Conservation (phyloP, 2,888 invertebrate genomes). For the Notocelia uddmanniana region DNA sequence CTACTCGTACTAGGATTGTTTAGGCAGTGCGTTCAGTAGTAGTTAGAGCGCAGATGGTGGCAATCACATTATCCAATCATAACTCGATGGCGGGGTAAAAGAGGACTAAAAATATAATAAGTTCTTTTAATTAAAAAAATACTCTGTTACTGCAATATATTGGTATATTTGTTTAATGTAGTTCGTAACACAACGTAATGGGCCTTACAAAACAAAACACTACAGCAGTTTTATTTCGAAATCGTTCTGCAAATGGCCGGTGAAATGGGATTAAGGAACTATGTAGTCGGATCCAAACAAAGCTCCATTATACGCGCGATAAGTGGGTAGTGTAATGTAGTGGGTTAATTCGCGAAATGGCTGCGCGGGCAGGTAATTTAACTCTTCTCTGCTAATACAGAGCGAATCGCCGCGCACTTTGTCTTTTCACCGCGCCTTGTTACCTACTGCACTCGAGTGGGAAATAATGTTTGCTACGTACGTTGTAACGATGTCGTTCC, state of each 20-base stretch:
- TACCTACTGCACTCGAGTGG: neutral
- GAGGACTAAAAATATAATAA: no score
- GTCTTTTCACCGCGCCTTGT: conserved; percentile 38
- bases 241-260: conserved; percentile 62
- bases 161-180: neutral
- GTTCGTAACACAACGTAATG: conserved; percentile 33
- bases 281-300: conserved; percentile 51
- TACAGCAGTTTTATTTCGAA: conserved; percentile 54
- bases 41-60: no score
- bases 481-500: neutral
- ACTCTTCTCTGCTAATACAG: conserved; percentile 52
- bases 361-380: conserved; percentile 59
- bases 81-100: no score
- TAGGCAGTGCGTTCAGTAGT: no score
- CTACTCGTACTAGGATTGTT: neutral
- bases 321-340: conserved; percentile 57
- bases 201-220: conserved; percentile 48
- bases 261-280: conserved; percentile 65
- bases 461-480: conserved; percentile 9
- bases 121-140: no score
- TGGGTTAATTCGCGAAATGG: conserved; percentile 60
- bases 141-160: neutral
- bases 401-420: conserved; percentile 30
- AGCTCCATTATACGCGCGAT: conserved; percentile 61
- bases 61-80: no score